Evolutionary conservation across 2,797 vertebrate species (phyloP), one percentile per base, ranked within the genome.

Genomic region (Cirrhinus mrigala): DNA sequence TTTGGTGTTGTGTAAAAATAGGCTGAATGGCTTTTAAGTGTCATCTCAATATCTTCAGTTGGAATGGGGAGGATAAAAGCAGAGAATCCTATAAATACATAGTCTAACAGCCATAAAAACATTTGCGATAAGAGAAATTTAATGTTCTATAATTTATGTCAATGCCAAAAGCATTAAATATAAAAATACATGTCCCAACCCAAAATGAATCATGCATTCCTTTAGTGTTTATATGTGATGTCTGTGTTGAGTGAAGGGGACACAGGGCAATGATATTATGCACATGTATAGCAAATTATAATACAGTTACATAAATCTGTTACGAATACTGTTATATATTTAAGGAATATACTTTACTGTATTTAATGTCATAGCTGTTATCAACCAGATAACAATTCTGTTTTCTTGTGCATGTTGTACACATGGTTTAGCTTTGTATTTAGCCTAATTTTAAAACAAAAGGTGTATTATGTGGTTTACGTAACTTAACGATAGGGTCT

Each of bases 1-100:
- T 88, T 91, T 81, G 85, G 75, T 73, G 56, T 86, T 88, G 83
- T 71, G 54, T 71, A 89, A 88, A 88, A 82, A 85, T 48, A 81
- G 50, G 20, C 69, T 86, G 50, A 62, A 56, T 70, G 56, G 27
- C 46, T 79, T 68, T 33, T 56, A 50, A 18, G 68, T 69, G 78
- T 40, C 62, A 56, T 78, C 79, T 76, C 27, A 78, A 46, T 81
- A 20, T 81, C 18, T 84, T 16, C 10, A 33, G 37, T 3, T 64
- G 70, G 15, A 82, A 68, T 16, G 15, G 50, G 11, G 64, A 74
- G n/a, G 40, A 74, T 37, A 27, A 83, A 64, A 82, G 54, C 24
- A 11, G 27, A 64, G 9, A 54, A 75, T 68, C 68, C 56, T 58
- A 85, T 85, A 85, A 88, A 88, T 75, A 82, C 82, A 85, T 4